Conservation (phyloP, 2,797 vertebrate species). For the Hafferia zeledoni region DNA sequence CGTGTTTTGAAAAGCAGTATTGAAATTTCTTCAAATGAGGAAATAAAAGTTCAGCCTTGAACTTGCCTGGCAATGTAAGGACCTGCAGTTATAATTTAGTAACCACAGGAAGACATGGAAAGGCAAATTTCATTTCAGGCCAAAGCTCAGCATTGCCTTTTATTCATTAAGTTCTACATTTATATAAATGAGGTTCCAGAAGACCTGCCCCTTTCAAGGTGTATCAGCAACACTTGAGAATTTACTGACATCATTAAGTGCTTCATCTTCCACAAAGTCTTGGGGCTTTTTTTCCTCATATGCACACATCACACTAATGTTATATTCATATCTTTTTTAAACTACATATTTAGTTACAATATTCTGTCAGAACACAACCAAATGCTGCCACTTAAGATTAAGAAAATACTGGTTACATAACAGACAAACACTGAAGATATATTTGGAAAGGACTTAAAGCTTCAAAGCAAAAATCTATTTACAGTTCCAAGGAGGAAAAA, state of each 20-base stretch:
- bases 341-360: neutral
- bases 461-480: constrained; percentile 63
- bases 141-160: neutral
- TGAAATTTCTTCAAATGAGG: neutral
- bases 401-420: constrained; percentile 60
- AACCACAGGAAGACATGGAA: neutral
- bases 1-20: neutral
- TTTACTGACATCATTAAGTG: neutral
- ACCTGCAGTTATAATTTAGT: neutral
- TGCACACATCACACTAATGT: neutral
- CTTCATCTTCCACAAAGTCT: neutral
- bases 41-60: neutral
- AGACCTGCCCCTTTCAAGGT: neutral
- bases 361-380: constrained; percentile 34
- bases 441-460: constrained; percentile 66
- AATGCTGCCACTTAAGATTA: constrained; percentile 40
- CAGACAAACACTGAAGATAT: constrained; percentile 55
- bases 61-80: neutral
- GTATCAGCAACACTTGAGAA: neutral
- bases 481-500: neutral
- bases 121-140: neutral
- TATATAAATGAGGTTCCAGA: neutral
- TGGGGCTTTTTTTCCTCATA: neutral
- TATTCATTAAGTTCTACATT: neutral
- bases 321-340: neutral